These are phyloP conservation scores for Argyresthia albistria DNA, from an alignment of 2,888 invertebrate genomes.

Conservation along the genomic window DNA sequence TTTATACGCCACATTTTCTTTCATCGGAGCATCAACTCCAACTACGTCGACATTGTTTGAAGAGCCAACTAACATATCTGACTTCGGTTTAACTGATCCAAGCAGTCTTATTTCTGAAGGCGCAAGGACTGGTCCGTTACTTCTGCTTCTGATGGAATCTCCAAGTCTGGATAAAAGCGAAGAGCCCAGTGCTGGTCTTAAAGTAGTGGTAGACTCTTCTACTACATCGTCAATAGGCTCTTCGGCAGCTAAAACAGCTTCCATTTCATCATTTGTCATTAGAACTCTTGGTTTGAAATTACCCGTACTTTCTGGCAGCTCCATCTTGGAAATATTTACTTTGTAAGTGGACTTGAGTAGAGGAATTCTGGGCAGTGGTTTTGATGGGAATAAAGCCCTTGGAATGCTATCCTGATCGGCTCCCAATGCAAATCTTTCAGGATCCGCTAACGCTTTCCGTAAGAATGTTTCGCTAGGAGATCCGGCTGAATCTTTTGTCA, in stretches of 20 bases:
- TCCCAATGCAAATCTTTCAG: neutral
- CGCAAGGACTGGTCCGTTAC: conserved; percentile 28
- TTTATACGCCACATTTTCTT: conserved; percentile 47
- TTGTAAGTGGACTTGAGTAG: neutral
- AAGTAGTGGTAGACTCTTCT: too few relatives aligned
- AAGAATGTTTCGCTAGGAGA: neutral
- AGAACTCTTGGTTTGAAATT: neutral
- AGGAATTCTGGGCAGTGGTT: neutral
- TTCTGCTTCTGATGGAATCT: neutral
- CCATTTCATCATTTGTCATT: too few relatives aligned
- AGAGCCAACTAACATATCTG: conserved; percentile 28
- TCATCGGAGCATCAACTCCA: conserved; percentile 18
- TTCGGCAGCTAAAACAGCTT: too few relatives aligned
- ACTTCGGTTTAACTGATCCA: conserved; percentile 3
- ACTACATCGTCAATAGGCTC: too few relatives aligned
- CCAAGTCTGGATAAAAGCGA: too few relatives aligned
- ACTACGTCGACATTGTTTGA: conserved; percentile 20
- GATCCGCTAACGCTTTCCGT: neutral
- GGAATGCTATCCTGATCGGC: neutral
- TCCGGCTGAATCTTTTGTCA: neutral
- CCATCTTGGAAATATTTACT: conserved; percentile 4
- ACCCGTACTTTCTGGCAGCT: conserved; percentile 1
- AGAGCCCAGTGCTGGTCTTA: too few relatives aligned
- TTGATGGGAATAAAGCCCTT: neutral
- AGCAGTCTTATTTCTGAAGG: too few relatives aligned